Evolutionary conservation across 2,113 vertebrate genomes (phyloP), one percentile per base, ranked within the genome.

Genomic region (Orcinus orca): DNA sequence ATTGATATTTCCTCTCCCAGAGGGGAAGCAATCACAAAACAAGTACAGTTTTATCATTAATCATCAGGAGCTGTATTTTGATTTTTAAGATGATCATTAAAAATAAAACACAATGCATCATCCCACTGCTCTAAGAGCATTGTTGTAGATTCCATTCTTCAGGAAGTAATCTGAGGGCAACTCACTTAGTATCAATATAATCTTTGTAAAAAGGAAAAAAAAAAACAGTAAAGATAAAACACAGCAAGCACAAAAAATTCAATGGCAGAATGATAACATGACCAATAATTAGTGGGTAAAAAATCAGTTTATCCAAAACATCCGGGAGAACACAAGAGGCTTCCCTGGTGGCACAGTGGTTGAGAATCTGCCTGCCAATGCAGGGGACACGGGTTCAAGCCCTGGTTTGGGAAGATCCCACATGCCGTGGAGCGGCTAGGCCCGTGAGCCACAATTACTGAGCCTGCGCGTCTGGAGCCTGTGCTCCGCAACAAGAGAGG

Each of bases 31-130:
- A 74, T 93, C 53, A 83, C 5, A 74, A 26, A 17, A 33, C 17
- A 92, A 94, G 60, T 80, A 91, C 6, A 77, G 8, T 50, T 82
- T 94, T 91, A 92, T 67, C 77, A 65, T 55, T 76, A 91, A 21
- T 88, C 60, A 68, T 47, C 26, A 94, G 33, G 14, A 81, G 38
- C 26, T 44, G 1, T 41, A 67, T 73, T 80, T 94, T 89, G 47
- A 80, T 65, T 94, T 88, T 68, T 60, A 85, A 89, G 41, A 83
- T 33, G 20, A 55, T 44, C 29, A 88, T 71, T 83, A 91, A 76
- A 83, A 80, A 71, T 81, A 68, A 94, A 93, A 36, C 25, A 58
- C 63, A 84, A 21, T 33, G 36, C 8, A 76, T 68, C 65, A 90
- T 44, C 29, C 20, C 67, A 73, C 4, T 36, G 31, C 21, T 82